A percentile compares a stretch with the other conserved stretches of the same genome.
phyloP scores from a whole-genome alignment of 2,888 invertebrate species.

The Ashinkailepas kermadecensis region DNA sequence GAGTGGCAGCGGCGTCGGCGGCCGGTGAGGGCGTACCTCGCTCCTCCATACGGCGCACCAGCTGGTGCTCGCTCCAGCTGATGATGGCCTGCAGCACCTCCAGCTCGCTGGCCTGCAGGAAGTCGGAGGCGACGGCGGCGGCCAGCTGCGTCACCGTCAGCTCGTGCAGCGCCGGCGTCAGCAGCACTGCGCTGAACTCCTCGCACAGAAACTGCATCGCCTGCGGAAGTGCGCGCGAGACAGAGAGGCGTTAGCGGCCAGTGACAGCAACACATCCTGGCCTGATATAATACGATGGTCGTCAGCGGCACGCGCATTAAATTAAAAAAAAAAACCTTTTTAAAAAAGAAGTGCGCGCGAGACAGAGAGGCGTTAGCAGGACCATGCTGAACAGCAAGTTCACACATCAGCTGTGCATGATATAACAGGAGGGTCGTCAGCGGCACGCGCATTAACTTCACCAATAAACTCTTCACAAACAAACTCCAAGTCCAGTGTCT shows the following conservation, averaged over 20 bases:
- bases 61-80: constrained; percentile 81
- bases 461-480: no score
- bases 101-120: constrained; percentile 67
- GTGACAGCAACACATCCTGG: no score
- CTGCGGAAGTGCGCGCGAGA: constrained; percentile 28
- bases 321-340: no score
- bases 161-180: constrained; percentile 59
- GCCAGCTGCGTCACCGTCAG: constrained; percentile 65
- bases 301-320: no score
- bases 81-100: constrained; percentile 79
- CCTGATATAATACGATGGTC: no score
- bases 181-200: constrained; percentile 55
- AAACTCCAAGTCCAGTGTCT: no score
- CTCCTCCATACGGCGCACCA: constrained; percentile 73
- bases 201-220: constrained; percentile 85
- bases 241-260: neutral
- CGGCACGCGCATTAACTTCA: no score
- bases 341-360: neutral
- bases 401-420: no score
- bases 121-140: constrained; percentile 68
- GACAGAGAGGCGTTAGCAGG: neutral
- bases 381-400: no score
- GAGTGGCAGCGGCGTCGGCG: no score
- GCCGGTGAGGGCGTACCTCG: constrained; percentile 47
- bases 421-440: no score